These are phyloP conservation scores for Clarias laeviceps DNA, from an alignment of 2,797 vertebrate genomes.

Conservation along the genomic window DNA sequence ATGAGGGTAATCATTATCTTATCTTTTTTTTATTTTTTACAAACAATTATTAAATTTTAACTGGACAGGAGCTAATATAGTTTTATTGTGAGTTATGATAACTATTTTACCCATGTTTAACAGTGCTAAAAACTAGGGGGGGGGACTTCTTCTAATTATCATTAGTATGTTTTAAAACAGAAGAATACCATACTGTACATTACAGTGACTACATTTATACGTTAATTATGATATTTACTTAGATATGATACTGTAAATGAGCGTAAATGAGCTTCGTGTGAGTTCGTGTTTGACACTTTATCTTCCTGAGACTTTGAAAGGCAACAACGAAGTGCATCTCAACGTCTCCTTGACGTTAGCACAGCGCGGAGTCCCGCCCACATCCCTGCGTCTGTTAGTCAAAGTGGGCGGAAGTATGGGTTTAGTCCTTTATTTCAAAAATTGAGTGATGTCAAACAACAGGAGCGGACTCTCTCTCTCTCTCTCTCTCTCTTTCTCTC, in stretches of 20 bases:
- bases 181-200: background rate
- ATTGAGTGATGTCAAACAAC: conserved; percentile 64
- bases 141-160: background rate
- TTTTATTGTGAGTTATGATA: background rate
- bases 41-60: background rate
- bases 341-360: conserved; percentile 24
- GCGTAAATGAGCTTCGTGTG: conserved; percentile 32
- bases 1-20: background rate
- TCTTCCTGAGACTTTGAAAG: conserved; percentile 28
- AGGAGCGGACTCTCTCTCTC: conserved; percentile 42
- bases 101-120: background rate
- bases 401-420: conserved; percentile 60
- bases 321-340: conserved; percentile 13
- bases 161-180: background rate
- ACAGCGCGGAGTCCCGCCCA: conserved; percentile 58
- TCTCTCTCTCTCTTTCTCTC: conserved; percentile 37
- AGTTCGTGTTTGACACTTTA: conserved; percentile 22
- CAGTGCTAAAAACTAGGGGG: background rate
- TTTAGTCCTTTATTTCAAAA: conserved; percentile 62
- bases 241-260: background rate
- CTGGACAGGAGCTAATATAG: background rate
- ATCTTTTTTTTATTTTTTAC: background rate
- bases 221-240: background rate
- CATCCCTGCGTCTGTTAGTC: conserved; percentile 56
- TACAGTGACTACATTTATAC: background rate